Conservation (phyloP, 2,113 vertebrate genomes). For the Nerophis lumbriciformis region DNA sequence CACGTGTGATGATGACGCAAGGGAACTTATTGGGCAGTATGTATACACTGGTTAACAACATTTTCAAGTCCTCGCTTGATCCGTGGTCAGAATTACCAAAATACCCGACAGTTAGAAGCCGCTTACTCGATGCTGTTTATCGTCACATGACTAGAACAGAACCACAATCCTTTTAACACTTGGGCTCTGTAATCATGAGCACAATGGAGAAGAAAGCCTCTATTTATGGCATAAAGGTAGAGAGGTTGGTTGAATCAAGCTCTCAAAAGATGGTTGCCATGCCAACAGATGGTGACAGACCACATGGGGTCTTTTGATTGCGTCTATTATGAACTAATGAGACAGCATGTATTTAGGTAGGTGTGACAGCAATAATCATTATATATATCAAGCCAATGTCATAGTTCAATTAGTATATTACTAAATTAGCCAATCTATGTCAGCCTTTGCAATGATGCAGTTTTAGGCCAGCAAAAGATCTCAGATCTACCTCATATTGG, state of each 20-base stretch:
- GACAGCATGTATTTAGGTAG: too few species aligned
- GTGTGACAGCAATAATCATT: too few species aligned
- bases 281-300: conserved; percentile 22
- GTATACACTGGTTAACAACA: conserved; percentile 9
- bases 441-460: too few species aligned
- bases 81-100: neutral
- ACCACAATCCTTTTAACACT: conserved; percentile 4
- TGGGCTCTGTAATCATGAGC: conserved; percentile 42
- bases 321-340: neutral
- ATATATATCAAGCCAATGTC: too few species aligned
- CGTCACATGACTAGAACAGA: conserved; percentile 24
- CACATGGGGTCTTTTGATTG: neutral
- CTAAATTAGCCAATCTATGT: too few species aligned
- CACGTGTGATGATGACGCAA: conserved; percentile 25
- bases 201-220: conserved; percentile 43
- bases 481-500: too few species aligned
- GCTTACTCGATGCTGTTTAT: conserved; percentile 12
- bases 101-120: conserved; percentile 7
- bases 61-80: conserved; percentile 15
- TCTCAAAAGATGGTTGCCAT: conserved; percentile 44
- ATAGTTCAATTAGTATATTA: too few species aligned
- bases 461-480: too few species aligned
- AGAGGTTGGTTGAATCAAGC: conserved; percentile 31
- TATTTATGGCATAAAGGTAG: conserved; percentile 40
- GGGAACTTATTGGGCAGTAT: conserved; percentile 36